Percentiles rank a stretch among this genome's conserved stretches.
phyloP scores from a whole-genome alignment of 2,797 vertebrate genomes.

The Pseudopleuronectes americanus region DNA sequence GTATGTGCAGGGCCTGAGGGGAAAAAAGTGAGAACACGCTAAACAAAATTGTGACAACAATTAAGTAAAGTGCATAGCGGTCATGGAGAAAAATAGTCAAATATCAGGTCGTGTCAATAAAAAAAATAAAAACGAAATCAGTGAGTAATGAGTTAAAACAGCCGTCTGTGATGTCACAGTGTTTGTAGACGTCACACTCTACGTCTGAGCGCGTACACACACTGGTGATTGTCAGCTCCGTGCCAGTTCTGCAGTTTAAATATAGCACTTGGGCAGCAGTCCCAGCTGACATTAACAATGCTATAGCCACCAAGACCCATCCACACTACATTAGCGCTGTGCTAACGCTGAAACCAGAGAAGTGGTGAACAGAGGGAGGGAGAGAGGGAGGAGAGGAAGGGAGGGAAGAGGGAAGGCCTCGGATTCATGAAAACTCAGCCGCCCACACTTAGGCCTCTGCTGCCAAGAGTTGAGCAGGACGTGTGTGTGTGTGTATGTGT shows the following conservation, averaged over 20 bases:
- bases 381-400: slow-evolving; percentile 27
- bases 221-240: slow-evolving; percentile 50
- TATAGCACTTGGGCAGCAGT: slow-evolving; percentile 79
- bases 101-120: slow-evolving; percentile 10
- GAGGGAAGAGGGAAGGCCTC: slow-evolving; percentile 68
- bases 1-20: slow-evolving; percentile 22
- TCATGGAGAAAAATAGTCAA: slow-evolving; percentile 6
- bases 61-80: background rate
- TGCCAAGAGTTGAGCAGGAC: slow-evolving; percentile 74
- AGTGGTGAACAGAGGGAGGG: slow-evolving; percentile 53
- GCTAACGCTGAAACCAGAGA: slow-evolving; percentile 72
- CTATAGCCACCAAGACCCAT: slow-evolving; percentile 71
- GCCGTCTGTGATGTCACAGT: slow-evolving; percentile 67
- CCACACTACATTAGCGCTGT: slow-evolving; percentile 57
- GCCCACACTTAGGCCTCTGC: slow-evolving; percentile 72
- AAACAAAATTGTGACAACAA: slow-evolving; percentile 3
- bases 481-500: slow-evolving; percentile 39
- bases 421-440: slow-evolving; percentile 79
- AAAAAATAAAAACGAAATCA: background rate
- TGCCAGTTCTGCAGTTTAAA: slow-evolving; percentile 82
- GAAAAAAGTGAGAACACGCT: slow-evolving; percentile 29
- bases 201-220: slow-evolving; percentile 36
- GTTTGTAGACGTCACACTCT: slow-evolving; percentile 58
- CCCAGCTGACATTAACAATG: slow-evolving; percentile 83
- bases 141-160: slow-evolving; percentile 42